A percentile compares a stretch with the other conserved stretches of the same genome.
Evolutionary conservation across 1,140 invertebrate genomes (phyloP).

Genomic region (Temnothorax longispinosus): DNA sequence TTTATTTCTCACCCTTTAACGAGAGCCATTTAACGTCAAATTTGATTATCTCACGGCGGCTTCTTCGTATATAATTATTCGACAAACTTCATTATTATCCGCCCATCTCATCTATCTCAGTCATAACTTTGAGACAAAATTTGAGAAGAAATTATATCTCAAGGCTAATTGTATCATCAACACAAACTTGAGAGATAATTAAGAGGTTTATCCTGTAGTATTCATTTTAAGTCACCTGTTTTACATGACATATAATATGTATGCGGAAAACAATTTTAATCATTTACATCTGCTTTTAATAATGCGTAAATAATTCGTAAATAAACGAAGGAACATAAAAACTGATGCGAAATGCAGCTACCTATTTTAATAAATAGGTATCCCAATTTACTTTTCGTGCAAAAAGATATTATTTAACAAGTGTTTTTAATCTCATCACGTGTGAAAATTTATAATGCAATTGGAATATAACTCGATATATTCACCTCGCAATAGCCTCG

Average conservation of each 20-base stretch:
- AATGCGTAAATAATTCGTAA: not conserved
- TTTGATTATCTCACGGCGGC: conserved; percentile 8
- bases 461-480: not conserved
- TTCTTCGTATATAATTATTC: conserved; percentile 25
- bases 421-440: not conserved
- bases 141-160: conserved; percentile 9
- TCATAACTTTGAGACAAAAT: not conserved
- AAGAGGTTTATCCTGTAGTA: no score
- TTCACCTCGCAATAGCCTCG: not conserved
- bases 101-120: not conserved
- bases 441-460: not conserved
- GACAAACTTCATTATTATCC: not conserved
- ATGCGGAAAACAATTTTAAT: not conserved
- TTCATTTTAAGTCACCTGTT: not conserved
- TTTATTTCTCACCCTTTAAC: not conserved
- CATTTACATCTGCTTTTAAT: not conserved
- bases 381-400: not conserved
- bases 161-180: not conserved
- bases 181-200: not conserved
- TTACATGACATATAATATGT: conserved; percentile 1
- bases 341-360: not conserved
- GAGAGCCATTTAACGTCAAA: not conserved
- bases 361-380: not conserved
- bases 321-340: not conserved
- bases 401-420: not conserved